Base-by-base conservation (phyloP, 2,797 vertebrate species). In the Tenualosa thibaudeaui region DNA sequence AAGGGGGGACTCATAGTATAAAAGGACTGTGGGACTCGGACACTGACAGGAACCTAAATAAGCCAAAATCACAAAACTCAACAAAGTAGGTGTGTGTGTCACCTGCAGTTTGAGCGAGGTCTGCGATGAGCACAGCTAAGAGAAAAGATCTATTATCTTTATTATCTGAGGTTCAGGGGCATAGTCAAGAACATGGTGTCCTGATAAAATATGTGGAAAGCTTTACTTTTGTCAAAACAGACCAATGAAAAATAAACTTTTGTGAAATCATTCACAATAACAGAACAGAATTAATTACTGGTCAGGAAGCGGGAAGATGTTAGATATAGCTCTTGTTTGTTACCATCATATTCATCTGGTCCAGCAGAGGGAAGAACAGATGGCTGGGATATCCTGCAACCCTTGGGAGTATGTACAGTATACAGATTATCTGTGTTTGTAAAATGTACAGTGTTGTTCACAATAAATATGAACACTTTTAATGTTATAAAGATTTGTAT, bases 1-100 rank as follows among this genome's bases (percentile, higher is more conserved):
- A 0, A 86, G 65, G 54, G 24, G 85, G 0, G 86, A 86, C 51
- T 40, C 65, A 7, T 82, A 83, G 26, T 43, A 40, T 54, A 86
- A 46, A 49, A 86, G 83, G 53, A 40, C 4, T 19, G 7, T 46
- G 71, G 17, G 19, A 37, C 71, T 17, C 7, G 40, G 40, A 78
- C 71, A 46, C 40, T 3, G 71, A 46, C 10, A 6, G 5, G 40
- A 40, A 78, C 5, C 71, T 8, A 78, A 43, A 2, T 37, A 5
- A 9, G 40, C 15, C 17, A 17, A 78, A 37, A 78, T 6, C 71
- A 78, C 40, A 78, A 2, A 78, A 43, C 71, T 22, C 37, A 7
- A 78, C 40, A 75, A 24, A 31, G 24, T 65, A 24, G 26, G 3
- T 71, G 12, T 37, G 71, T 37, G 10, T 46, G 37, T 78, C 71